Evolutionary conservation across 2,888 invertebrate genomes (phyloP).

Genomic region (Machimus rusticus): DNA sequence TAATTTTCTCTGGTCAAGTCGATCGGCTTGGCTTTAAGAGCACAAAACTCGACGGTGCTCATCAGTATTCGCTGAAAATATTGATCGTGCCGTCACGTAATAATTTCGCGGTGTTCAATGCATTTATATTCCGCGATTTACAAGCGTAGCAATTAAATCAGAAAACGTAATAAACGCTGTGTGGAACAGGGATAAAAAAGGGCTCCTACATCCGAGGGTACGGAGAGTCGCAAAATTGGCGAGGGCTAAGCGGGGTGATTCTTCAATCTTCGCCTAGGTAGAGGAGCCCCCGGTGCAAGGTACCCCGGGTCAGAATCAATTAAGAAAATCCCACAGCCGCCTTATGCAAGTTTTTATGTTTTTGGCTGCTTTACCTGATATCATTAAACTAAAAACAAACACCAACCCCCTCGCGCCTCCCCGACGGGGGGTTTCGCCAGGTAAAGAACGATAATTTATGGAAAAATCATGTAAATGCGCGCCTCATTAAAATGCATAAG

Average conservation of each 20-base stretch:
- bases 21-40: neutral
- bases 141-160: neutral
- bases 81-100: neutral
- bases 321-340: neutral
- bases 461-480: conserved; percentile 39
- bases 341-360: conserved; percentile 28
- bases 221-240: neutral
- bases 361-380: conserved; percentile 32
- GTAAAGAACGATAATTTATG: conserved; percentile 36
- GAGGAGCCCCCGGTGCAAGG: neutral
- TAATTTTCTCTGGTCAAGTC: neutral
- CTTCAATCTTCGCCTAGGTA: neutral
- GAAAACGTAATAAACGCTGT: neutral
- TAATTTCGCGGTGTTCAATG: neutral
- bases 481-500: conserved; percentile 40
- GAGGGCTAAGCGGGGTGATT: neutral
- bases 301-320: neutral
- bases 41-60: neutral
- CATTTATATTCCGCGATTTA: neutral
- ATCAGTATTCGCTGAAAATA: neutral
- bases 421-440: conserved; percentile 20
- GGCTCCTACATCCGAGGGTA: neutral
- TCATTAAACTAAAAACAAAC: conserved; percentile 30
- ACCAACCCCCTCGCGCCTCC: conserved; percentile 21
- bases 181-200: neutral